Base-by-base conservation (phyloP, 2,888 invertebrate genomes). In the Thereva nobilitata region DNA sequence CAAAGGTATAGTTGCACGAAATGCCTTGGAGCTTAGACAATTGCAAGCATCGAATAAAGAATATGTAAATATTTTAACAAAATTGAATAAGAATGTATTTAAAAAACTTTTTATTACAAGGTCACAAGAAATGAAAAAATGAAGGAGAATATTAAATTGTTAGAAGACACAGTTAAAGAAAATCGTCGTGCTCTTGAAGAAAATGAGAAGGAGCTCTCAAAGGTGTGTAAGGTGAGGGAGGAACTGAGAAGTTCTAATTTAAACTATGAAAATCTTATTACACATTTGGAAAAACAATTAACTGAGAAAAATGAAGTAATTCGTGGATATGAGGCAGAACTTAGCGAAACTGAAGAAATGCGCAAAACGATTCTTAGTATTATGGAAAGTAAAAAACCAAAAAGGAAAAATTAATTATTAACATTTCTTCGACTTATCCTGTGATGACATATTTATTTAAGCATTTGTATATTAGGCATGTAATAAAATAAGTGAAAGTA, bases 351-450 rank as follows among this genome's bases (percentile, higher is more conserved):
- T 0, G 80, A 80, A 68, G 80, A 80, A 64, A 67, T 80, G 72
- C 77, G 80, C 37, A 79, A 79, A 71, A 80, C 79, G 4, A 79
- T 80, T 53, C 74, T 80, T 72, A 79, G 79, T 69, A 72, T 80
- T 4, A 80, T 80, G 80, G 79, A 80, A 65, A 80, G 79, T 71
- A 80, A 80, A 72, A 78, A 78, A 67, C 78, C 79, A 6, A 80
- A 79, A 65, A 73, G 79, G 41, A 79, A 79, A 7, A 12, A 23
- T 3, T 61, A 59, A 12, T 4, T 23, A 35, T 35, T 5, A 23
- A 35, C 50, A 35, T 7, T 23, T 23, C 23, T 23, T 2, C 23
- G 23, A 23, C 23, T 23, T 23, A 23, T 23, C 23, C 23, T 23
- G 23, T 23, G 23, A 23, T 23, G 23, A 23, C 23, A 23, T 23